Evolutionary conservation across 1,140 invertebrate genomes (phyloP).

Genomic region (Vollenhovia emeryi): DNA sequence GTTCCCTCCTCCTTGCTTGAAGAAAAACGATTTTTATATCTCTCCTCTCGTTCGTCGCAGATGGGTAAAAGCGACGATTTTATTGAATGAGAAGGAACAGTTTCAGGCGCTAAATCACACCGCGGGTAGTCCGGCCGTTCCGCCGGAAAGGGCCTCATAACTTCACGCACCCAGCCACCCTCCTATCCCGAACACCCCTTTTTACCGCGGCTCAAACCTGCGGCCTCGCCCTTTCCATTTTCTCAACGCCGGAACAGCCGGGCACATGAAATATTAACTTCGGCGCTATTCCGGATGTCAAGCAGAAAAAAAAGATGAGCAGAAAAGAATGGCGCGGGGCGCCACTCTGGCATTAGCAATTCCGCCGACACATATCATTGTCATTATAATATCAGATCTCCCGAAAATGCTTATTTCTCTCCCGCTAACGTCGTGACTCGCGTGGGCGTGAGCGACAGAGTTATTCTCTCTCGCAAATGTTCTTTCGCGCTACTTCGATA

Average conservation of each 20-base stretch:
- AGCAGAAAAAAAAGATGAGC: constrained; percentile 15
- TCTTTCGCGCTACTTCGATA: not conserved
- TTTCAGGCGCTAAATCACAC: constrained; percentile 77
- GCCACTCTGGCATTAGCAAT: constrained; percentile 58
- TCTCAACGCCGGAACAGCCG: constrained; percentile 78
- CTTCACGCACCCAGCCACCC: constrained; percentile 73
- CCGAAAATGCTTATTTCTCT: not conserved
- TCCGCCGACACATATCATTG: constrained; percentile 31
- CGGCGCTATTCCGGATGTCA: constrained; percentile 70
- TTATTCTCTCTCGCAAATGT: constrained; percentile 2
- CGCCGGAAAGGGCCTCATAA: constrained; percentile 79
- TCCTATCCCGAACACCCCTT: constrained; percentile 59
- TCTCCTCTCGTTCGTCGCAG: constrained; percentile 19
- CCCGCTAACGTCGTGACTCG: not conserved
- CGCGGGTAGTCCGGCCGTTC: constrained; percentile 75
- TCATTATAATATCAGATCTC: constrained; percentile 29
- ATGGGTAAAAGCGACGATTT: constrained; percentile 72
- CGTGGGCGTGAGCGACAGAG: not conserved
- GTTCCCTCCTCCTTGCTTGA: constrained; percentile 11
- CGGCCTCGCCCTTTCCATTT: constrained; percentile 76
- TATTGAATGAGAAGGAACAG: constrained; percentile 77
- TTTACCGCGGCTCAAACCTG: constrained; percentile 67
- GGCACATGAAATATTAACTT: constrained; percentile 79
- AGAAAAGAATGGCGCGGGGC: constrained; percentile 49
- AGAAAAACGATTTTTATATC: not conserved